Evolutionary conservation across 2,113 vertebrate species (phyloP), one percentile per base, ranked within the genome.

Genomic region (Myotis brandtii): DNA sequence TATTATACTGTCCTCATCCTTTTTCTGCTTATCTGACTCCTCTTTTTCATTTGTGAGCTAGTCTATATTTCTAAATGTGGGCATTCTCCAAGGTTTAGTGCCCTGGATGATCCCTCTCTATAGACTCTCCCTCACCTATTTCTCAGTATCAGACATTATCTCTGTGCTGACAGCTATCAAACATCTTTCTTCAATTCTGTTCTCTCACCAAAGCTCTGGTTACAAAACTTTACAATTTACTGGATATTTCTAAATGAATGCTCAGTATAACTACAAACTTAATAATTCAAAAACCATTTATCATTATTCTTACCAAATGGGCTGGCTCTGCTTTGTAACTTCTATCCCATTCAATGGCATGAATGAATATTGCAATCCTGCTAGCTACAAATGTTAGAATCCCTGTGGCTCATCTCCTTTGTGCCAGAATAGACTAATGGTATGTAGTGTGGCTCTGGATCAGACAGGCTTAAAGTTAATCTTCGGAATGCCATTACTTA

Each of bases 191-290:
- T 76, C 34, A 70, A 56, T 54, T 85, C 83, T 93, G 30, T 81
- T 85, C 30, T 83, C 52, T 93, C 83, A 56, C 20, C 69, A 34
- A 56, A 88, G 52, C 37, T 89, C 79, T 84, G 27, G 30, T 54
- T 83, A 85, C 1, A 88, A 9, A 85, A 52, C 32, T 84, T 91
- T 50, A 91, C 23, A 54, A 94, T 89, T 72, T 89, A 85, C 2
- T 86, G 59, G 13, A 9, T 95, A 67, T 96, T 95, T 92, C 67
- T 86, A 46, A 66, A 82, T 27, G 54, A 70, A 81, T 82, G 75
- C 23, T 89, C 64, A n/a, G 69, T 73, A 20, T 80, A 82, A 89
- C 43, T 73, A 70, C 34, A 81, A 43, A 54, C 30, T 93, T 84
- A 75, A 30, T 70, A 52, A 93, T 70, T 52, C 10, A 56, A 89